Percentiles rank a stretch among this genome's conserved stretches.
Evolutionary conservation across 2,113 vertebrate genomes (phyloP).

Genomic region (Vulpes ferrilata): DNA sequence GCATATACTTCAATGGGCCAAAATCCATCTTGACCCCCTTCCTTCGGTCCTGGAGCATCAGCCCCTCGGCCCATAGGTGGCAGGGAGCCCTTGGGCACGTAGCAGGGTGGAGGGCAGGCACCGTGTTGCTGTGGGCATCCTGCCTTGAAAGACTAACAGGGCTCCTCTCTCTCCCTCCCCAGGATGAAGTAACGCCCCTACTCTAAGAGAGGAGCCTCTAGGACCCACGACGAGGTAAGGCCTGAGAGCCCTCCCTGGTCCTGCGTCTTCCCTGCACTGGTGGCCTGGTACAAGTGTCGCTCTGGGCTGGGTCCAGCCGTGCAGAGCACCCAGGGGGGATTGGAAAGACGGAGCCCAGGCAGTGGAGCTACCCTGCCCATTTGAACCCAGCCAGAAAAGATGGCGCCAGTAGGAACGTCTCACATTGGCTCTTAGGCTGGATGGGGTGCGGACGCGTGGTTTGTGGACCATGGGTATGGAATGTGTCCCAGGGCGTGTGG

Average conservation of each 20-base stretch:
- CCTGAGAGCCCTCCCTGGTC: not conserved
- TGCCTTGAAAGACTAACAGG: not conserved
- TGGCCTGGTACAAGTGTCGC: not conserved
- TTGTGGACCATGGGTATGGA: not conserved
- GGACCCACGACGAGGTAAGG: constrained; percentile 80
- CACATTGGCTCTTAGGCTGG: not conserved
- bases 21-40: not conserved
- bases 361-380: not conserved
- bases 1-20: not conserved
- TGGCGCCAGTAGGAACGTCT: not conserved
- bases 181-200: constrained; percentile 89
- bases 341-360: not conserved
- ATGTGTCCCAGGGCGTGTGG: not conserved
- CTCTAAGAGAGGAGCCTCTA: constrained; percentile 78
- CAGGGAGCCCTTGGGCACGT: not conserved
- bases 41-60: too few species aligned
- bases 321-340: not conserved
- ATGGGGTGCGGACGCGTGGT: not conserved
- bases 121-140: not conserved
- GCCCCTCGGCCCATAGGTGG: fast-evolving
- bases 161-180: constrained; percentile 69
- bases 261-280: fast-evolving
- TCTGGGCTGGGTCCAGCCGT: not conserved
- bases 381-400: not conserved
- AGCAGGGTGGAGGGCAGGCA: not conserved